A percentile compares a stretch with the other conserved stretches of the same genome.
Evolutionary conservation across 2,888 invertebrate genomes (phyloP).

Genomic region (Lithosia quadra): DNA sequence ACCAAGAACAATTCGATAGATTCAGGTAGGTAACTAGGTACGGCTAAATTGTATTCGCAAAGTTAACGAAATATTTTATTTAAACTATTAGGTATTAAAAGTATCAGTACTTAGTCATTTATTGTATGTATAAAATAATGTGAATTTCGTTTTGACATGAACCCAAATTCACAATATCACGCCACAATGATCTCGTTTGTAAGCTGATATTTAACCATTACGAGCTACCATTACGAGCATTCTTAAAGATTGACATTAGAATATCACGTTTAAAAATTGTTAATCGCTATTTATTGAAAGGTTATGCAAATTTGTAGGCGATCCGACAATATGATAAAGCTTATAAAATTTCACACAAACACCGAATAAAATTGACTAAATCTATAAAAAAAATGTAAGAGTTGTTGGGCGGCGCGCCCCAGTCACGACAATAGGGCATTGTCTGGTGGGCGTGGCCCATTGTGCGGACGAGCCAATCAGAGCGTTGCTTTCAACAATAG

Average conservation of each 20-base stretch:
- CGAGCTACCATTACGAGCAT: background rate
- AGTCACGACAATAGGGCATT: constrained; percentile 82
- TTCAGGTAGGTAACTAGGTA: no score
- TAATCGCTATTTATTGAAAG: background rate
- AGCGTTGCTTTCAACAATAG: constrained; percentile 79
- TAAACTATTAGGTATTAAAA: no score
- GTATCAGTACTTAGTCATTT: no score
- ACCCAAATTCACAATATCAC: background rate
- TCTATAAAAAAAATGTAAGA: constrained; percentile 47
- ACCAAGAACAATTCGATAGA: no score
- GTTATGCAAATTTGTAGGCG: background rate
- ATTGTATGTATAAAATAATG: no score
- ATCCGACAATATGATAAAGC: background rate
- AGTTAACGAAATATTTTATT: no score
- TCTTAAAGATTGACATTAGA: background rate
- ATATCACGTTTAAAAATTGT: background rate
- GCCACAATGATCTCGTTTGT: background rate
- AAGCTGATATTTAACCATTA: background rate
- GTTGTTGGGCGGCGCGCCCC: constrained; percentile 71
- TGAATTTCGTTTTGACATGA: background rate
- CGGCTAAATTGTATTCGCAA: no score
- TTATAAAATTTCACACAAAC: constrained; percentile 2
- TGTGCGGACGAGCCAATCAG: constrained; percentile 80
- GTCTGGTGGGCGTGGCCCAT: constrained; percentile 84
- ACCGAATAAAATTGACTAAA: constrained; percentile 17